Base-by-base conservation (phyloP, 2,797 vertebrate genomes). In the Phyllotis vaccarum region DNA sequence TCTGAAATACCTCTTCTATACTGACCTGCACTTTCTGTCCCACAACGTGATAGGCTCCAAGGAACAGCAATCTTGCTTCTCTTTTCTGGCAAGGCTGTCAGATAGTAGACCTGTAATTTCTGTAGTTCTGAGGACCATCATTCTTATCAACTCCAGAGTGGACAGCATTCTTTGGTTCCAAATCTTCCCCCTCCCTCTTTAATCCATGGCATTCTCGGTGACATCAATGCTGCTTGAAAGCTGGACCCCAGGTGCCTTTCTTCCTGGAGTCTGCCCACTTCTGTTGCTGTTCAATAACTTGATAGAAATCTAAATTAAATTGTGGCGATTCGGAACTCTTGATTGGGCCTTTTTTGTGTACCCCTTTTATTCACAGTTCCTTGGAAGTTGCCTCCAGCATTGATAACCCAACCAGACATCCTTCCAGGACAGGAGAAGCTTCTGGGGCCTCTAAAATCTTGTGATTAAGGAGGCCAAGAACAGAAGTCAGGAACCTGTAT, bases 1-100 rank as follows among this genome's bases (percentile, higher is more conserved):
- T 81, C 75, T 76, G 87, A 89, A 58, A 62, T 31, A 5, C 85
- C 22, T 64, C 54, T 90, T 96, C 86, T 22, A 2, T 83, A 66
- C 31, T 56, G 72, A 62, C 90, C 75, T 91, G 85, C 43, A 80
- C 0, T 87, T 68, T 82, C 40, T 80, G 60, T 29, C 70, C 34
- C 76, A 24, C 56, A 40, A 43, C 34, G 46, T 89, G 21, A 8
- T 70, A 79, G 74, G 9, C 43, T 60, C 74, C 46, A 86, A 93
- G 43, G 43, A 91, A 68, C 46, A 74, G 54, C 54, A 93, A 83
- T 83, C 46, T 93, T 79, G 46, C 70, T 86, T 89, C 54, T 90
- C 86, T 94, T 76, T 76, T 13, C 49, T 66, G 5, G 6, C 10
- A 5, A 56, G 62, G 19, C 19, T 89, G 21, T 68, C n/a, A 74